Evolutionary conservation across 2,113 vertebrate genomes (phyloP).

Genomic region (Holacanthus passer): DNA sequence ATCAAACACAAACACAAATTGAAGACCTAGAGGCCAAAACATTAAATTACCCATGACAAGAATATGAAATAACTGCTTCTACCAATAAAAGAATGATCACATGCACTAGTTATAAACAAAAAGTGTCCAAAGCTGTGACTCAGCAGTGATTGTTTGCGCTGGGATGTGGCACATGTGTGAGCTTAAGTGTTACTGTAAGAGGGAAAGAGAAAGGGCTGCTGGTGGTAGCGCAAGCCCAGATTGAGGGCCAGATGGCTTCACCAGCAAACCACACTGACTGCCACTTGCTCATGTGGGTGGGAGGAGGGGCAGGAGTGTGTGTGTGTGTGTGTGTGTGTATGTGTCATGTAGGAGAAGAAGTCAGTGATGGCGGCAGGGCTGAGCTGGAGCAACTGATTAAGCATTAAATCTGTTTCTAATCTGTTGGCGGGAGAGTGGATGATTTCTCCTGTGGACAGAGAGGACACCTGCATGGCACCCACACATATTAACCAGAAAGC

Average conservation of each 20-base stretch:
- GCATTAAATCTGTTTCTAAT: conserved; percentile 72
- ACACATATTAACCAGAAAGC: conserved; percentile 21
- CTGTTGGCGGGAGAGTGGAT: conserved; percentile 45
- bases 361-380: conserved; percentile 13
- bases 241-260: conserved; percentile 81
- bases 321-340: conserved; percentile 10
- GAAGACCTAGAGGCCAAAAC: background rate
- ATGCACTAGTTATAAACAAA: conserved; percentile 4
- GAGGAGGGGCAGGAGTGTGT: conserved; percentile 24
- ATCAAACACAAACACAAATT: conserved; percentile 15
- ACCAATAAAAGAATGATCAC: background rate
- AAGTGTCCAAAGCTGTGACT: background rate
- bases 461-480: conserved; percentile 9
- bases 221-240: conserved; percentile 61
- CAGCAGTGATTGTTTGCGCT: conserved; percentile 13
- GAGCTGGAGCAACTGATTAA: conserved; percentile 69
- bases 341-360: conserved; percentile 24
- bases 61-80: background rate
- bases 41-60: background rate
- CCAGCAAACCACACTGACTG: conserved; percentile 61
- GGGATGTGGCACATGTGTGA: conserved; percentile 22
- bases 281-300: conserved; percentile 50
- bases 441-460: conserved; percentile 34
- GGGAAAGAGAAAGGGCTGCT: conserved; percentile 31
- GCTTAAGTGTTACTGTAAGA: conserved; percentile 38